Percentiles rank a stretch among this genome's conserved stretches.
These are phyloP conservation scores for Sander vitreus DNA, from an alignment of 2,113 vertebrate genomes.

Conservation along the genomic window DNA sequence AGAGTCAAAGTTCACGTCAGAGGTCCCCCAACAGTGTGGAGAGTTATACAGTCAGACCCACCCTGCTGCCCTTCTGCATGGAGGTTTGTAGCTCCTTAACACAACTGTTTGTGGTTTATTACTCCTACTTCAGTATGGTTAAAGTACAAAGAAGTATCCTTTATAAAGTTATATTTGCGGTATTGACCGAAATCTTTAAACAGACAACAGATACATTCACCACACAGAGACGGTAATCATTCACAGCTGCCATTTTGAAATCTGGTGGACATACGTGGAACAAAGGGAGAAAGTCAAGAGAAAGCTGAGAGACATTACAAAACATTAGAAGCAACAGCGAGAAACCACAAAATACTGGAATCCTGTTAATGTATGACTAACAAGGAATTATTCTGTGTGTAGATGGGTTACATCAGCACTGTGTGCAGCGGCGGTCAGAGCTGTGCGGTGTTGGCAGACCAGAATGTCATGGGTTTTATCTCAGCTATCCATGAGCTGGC, in stretches of 20 bases:
- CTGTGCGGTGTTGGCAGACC: conserved; percentile 89
- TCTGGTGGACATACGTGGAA: neutral
- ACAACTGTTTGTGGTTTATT: neutral
- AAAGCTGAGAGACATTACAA: neutral
- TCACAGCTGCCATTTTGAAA: neutral
- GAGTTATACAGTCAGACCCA: conserved; percentile 79
- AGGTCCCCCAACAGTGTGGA: conserved; percentile 70
- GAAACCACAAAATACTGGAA: neutral
- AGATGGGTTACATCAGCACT: conserved; percentile 93
- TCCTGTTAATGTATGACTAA: neutral
- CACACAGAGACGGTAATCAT: neutral
- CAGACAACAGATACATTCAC: neutral
- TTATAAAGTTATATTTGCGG: neutral
- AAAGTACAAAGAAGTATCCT: neutral
- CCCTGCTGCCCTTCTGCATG: conserved; percentile 86
- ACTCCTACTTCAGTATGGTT: neutral
- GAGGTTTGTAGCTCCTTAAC: conserved; percentile 83
- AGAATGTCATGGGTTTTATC: conserved; percentile 93
- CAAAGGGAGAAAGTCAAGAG: neutral
- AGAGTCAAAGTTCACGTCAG: conserved; percentile 44
- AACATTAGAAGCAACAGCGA: neutral
- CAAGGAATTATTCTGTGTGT: conserved; percentile 16
- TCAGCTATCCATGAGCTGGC: conserved; percentile 93
- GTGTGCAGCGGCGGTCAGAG: conserved; percentile 89
- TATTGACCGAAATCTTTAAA: neutral